Evolutionary conservation across 2,797 vertebrate species (phyloP).

Genomic region (Psittacula echo): DNA sequence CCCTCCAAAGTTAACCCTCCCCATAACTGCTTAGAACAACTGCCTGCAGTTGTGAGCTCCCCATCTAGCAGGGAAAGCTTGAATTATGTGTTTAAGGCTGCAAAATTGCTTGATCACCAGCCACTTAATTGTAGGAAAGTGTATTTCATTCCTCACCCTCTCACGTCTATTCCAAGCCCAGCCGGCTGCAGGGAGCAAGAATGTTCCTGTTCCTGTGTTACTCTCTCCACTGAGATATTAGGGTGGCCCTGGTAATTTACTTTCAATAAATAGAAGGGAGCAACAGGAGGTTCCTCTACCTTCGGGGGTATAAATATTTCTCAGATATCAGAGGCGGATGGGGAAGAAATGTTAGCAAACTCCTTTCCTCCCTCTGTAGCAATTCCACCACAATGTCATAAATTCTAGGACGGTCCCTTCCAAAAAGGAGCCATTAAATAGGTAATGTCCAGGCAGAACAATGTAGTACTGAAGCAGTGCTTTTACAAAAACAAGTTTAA

Average conservation of each 20-base stretch:
- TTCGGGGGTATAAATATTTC: conserved; percentile 39
- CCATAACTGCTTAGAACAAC: neutral
- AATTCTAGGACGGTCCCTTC: neutral
- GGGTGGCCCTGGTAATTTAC: conserved; percentile 44
- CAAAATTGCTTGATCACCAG: neutral
- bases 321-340: neutral
- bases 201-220: conserved; percentile 24
- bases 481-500: conserved; percentile 40
- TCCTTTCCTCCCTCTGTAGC: conserved; percentile 14
- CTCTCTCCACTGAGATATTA: conserved; percentile 9
- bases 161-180: neutral
- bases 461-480: neutral
- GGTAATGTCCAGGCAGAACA: conserved; percentile 3
- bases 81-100: neutral
- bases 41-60: neutral
- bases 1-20: neutral
- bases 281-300: conserved; percentile 46
- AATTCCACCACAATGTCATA: neutral
- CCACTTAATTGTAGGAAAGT: neutral
- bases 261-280: conserved; percentile 22
- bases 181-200: neutral
- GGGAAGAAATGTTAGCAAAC: conserved; percentile 19
- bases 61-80: neutral
- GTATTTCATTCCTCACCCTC: neutral
- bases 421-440: conserved; percentile 19